These are phyloP conservation scores for Aleiodes testaceus DNA, from an alignment of 2,888 invertebrate species.

Conservation along the genomic window DNA sequence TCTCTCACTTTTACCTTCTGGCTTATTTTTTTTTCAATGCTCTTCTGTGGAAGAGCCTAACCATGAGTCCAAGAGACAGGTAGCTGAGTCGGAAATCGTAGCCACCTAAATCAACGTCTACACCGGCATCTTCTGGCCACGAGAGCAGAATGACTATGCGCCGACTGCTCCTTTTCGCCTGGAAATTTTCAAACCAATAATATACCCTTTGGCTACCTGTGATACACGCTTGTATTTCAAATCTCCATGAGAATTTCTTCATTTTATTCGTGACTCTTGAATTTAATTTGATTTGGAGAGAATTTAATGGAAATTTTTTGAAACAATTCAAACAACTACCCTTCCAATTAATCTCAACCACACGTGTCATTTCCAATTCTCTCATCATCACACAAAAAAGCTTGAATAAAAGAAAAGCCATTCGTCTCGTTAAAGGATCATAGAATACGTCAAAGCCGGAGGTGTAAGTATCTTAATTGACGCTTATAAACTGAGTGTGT, in stretches of 20 bases:
- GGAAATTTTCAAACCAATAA: constrained; percentile 10
- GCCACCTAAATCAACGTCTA: constrained; percentile 66
- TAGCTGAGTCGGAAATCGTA: constrained; percentile 64
- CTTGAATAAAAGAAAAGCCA: neutral
- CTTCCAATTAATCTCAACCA: too few species aligned
- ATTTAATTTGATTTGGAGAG: too few species aligned
- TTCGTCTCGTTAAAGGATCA: constrained; percentile 25
- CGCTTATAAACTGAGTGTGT: constrained; percentile 13
- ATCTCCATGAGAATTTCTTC: too few species aligned
- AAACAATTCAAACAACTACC: too few species aligned
- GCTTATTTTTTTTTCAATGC: constrained; percentile 14
- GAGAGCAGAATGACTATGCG: constrained; percentile 52
- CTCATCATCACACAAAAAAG: too few species aligned
- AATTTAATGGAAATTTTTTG: too few species aligned
- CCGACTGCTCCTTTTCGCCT: constrained; percentile 1
- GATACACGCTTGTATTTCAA: neutral
- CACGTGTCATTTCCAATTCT: too few species aligned
- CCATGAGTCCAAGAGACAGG: constrained; percentile 56
- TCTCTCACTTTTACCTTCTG: constrained; percentile 33
- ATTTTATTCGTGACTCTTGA: too few species aligned
- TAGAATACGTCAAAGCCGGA: constrained; percentile 5
- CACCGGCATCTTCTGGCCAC: constrained; percentile 45
- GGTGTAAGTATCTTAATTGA: constrained; percentile 31
- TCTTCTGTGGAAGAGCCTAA: constrained; percentile 24
- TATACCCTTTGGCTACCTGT: neutral